phyloP scores from a whole-genome alignment of 1,140 invertebrate genomes.

The Neodiprion pinetum region DNA sequence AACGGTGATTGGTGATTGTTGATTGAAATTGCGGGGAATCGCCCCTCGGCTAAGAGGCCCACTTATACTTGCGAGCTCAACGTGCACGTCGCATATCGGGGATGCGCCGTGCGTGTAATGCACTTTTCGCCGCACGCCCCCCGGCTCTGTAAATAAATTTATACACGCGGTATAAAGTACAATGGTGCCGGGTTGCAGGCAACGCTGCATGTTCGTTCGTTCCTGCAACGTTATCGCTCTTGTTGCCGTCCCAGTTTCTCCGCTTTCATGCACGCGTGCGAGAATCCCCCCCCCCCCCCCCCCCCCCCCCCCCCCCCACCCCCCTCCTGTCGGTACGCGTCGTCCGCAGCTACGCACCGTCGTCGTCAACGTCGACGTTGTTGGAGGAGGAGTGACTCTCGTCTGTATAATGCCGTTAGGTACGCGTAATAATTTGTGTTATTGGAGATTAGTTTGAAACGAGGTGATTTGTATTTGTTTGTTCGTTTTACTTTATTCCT shows the following conservation, averaged over 20 bases:
- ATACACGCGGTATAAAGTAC: conserved; percentile 5
- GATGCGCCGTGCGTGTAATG: not conserved
- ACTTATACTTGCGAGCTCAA: too few species aligned
- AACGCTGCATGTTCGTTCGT: not conserved
- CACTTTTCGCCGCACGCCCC: not conserved
- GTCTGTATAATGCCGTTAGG: too few species aligned
- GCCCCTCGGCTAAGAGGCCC: not conserved
- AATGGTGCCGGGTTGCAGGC: not conserved
- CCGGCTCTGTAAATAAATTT: not conserved
- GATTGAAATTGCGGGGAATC: not conserved
- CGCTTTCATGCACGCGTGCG: conserved; percentile 43
- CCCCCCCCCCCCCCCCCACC: conserved; percentile 13
- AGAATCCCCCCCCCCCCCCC: conserved; percentile 1
- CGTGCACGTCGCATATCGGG: too few species aligned
- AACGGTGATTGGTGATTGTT: not conserved
- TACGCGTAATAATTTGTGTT: too few species aligned
- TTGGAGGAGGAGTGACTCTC: not conserved
- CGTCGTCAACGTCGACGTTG: not conserved
- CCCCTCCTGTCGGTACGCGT: conserved; percentile 8
- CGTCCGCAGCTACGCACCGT: not conserved
- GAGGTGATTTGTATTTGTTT: too few species aligned
- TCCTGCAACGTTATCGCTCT: conserved; percentile 44
- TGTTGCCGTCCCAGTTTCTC: conserved; percentile 52
- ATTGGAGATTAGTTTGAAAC: not conserved
- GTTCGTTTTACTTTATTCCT: too few species aligned